Conservation (phyloP, 2,888 invertebrate species). For the Campaea margaritaria region DNA sequence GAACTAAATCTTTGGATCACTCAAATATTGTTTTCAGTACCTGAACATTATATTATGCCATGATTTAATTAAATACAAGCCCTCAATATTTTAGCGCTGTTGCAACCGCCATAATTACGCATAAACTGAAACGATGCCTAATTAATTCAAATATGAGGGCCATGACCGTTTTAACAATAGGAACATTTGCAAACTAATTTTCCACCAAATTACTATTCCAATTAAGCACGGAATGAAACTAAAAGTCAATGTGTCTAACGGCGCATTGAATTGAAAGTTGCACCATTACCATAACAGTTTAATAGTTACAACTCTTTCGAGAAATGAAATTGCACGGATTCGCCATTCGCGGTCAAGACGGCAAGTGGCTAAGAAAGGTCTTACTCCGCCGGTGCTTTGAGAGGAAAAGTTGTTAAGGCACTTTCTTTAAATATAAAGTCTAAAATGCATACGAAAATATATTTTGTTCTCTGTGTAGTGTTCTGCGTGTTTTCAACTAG, state of each 20-base stretch:
- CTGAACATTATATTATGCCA: too few species aligned
- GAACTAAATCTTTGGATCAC: too few species aligned
- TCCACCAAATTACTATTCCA: constrained; percentile 12
- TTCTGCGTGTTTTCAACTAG: constrained; percentile 15
- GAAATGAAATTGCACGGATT: constrained; percentile 25
- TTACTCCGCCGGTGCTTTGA: constrained; percentile 10
- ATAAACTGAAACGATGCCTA: background rate
- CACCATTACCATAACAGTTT: constrained; percentile 22
- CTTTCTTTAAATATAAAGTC: constrained; percentile 5
- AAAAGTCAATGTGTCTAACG: constrained; percentile 25
- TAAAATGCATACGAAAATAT: constrained; percentile 15
- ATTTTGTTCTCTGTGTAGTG: constrained; percentile 17
- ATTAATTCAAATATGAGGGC: constrained; percentile 1
- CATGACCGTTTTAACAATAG: constrained; percentile 1
- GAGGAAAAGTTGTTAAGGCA: constrained; percentile 1
- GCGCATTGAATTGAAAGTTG: constrained; percentile 31
- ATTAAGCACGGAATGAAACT: constrained; percentile 17
- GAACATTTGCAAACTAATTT: constrained; percentile 11
- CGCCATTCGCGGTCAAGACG: constrained; percentile 34
- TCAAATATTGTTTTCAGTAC: too few species aligned
- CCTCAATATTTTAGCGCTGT: too few species aligned
- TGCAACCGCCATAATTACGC: too few species aligned
- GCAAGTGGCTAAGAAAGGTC: constrained; percentile 4
- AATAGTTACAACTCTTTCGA: constrained; percentile 28
- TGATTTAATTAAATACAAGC: too few species aligned